Conservation (phyloP, 2,113 vertebrate species). For the Struthio camelus region DNA sequence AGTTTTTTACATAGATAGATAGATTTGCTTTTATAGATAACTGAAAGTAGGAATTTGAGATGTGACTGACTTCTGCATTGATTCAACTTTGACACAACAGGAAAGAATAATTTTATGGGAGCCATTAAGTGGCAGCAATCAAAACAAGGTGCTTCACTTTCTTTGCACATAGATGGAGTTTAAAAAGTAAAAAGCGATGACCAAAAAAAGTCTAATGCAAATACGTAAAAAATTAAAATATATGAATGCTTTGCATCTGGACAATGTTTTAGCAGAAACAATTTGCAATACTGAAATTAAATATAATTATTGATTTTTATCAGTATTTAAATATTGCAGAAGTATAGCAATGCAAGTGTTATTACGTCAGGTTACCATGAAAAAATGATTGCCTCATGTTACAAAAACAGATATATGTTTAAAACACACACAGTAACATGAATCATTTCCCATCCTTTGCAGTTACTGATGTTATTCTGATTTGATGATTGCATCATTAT, state of each 20-base stretch:
- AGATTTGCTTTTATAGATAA: neutral
- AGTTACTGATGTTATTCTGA: neutral
- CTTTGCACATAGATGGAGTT: neutral
- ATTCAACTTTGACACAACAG: neutral
- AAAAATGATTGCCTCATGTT: neutral
- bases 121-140: neutral
- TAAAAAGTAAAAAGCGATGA: constrained; percentile 5
- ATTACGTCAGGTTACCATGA: neutral
- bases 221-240: neutral
- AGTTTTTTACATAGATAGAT: neutral
- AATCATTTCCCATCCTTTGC: constrained; percentile 39
- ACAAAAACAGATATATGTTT: neutral
- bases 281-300: neutral
- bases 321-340: neutral
- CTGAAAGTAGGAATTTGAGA: neutral
- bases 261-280: neutral
- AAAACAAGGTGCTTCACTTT: neutral
- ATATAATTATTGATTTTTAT: neutral
- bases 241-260: neutral
- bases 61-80: neutral
- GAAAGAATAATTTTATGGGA: neutral
- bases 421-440: neutral
- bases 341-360: neutral
- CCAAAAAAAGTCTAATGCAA: constrained; percentile 5
- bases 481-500: constrained; percentile 34